Base-by-base conservation (phyloP, 2,113 vertebrate species). In the Brachypodius melanocephalos region DNA sequence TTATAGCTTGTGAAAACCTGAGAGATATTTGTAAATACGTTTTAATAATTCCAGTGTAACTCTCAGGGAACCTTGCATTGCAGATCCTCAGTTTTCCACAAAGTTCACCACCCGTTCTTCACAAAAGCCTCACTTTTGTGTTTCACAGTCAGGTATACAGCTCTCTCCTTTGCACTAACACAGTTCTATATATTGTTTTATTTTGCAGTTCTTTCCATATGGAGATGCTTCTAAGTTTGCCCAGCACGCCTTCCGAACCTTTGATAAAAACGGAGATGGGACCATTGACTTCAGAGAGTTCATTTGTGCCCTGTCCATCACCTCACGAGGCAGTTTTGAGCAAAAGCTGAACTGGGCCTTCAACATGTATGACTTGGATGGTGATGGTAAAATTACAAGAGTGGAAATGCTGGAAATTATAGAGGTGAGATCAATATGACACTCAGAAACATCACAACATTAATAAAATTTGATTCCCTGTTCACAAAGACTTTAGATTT, bases 221-320 rank as follows among this genome's bases (percentile, higher is more conserved):
- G 99, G 99, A 18, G 99, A 99, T 22, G 99, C 99, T 17, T 99
- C 99, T 57, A 99, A 99, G 98, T 99, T 99, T 58, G 99, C 99
- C 63, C 99, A 99, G 96, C 99, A 99, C 0, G 99, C 99, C 74
- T 99, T 99, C 97, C 98, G 99, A 69, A 99, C 99, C 98, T 99
- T 99, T 12, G 99, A 99, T 98, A 99, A 99, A 97, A 99, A 99
- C 0, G 98, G 99, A 13, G 99, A 99, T 0, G 99, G 99, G 89
- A 99, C 99, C 97, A 99, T 99, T 5, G 99, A 99, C 98, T 99
- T 99, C 98, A 98, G 99, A 98, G 99, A 99, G 98, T 99, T 99
- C 97, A 99, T 99, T 97, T 99, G 99, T 3, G 99, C 99, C 0
- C 96, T 99, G 92, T 99, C 99, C 97, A 99, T 99, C 98, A 99